Base-by-base conservation (phyloP, 2,113 vertebrate species). In the Rhynchomys soricoides region DNA sequence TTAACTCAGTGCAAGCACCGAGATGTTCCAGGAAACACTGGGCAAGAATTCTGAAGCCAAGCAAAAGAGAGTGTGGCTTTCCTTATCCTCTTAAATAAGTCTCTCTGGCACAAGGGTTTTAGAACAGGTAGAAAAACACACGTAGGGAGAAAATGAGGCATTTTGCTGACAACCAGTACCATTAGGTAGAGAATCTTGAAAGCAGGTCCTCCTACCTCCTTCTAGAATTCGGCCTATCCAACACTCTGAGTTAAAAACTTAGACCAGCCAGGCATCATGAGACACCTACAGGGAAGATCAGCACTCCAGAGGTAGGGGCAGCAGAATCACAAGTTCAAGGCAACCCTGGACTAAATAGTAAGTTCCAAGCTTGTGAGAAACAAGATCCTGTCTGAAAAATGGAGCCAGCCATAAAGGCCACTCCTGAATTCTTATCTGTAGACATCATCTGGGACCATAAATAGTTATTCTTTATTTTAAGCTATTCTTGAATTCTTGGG, bases 391-490 rank as follows among this genome's bases (percentile, higher is more conserved):
- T 55, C 86, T 86, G 0, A 70, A 57, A 73, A 71, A 12, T n/a
- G 37, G 13, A 77, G 4, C 17, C 24, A 31, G 31, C 7, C 78
- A 52, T 57, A 40, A 37, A 70, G 43, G 68, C 55, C n/a, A 62
- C 45, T 71, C 50, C 77, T 66, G 9, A 88, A 89, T 91, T 94
- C 45, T 48, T 22, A 90, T 45, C 57, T 16, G 48, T 4, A 26
- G 40, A 55, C 62, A 83, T 16, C 55, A 21, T 7, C 17, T 29
- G 45, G 66, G 92, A 55, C 86, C 89, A 90, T 31, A 40, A 74
- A 57, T 87, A 37, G 34, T 77, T 93, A 19, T 81, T 93, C 48
- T 95, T 62, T 87, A 52, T 45, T 81, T 87, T 48, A 87, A 40
- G 59, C 12, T 59, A 31, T 26, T 83, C 71, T 86, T 21, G 62